Evolutionary conservation across 2,797 vertebrate genomes (phyloP).

Genomic region (Acrossocheilus wenchowensis): DNA sequence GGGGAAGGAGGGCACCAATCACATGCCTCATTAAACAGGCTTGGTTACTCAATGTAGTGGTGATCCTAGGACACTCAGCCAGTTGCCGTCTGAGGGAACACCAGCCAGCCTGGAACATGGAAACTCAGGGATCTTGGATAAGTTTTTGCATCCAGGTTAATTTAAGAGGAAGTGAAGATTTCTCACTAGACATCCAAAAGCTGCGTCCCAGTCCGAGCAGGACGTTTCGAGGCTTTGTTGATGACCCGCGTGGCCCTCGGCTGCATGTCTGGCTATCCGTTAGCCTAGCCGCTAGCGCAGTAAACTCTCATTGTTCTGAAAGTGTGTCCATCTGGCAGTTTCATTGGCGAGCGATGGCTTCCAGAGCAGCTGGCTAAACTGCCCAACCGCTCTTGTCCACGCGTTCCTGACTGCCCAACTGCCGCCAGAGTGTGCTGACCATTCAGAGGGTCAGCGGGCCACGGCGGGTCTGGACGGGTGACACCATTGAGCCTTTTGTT

Average conservation of each 20-base stretch:
- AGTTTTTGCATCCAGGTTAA: neutral
- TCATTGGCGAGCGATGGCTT: constrained; percentile 66
- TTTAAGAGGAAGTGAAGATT: neutral
- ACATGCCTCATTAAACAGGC: constrained; percentile 85
- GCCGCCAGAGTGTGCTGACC: constrained; percentile 69
- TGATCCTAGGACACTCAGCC: constrained; percentile 75
- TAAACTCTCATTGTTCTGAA: constrained; percentile 79
- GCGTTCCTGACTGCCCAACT: constrained; percentile 73
- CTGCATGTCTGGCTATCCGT: constrained; percentile 64
- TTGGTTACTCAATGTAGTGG: constrained; percentile 78
- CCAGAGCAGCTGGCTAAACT: constrained; percentile 83
- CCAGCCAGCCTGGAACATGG: neutral
- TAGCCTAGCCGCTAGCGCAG: constrained; percentile 55
- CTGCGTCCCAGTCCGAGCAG: neutral
- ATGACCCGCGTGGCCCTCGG: constrained; percentile 41
- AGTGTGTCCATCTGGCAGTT: constrained; percentile 82
- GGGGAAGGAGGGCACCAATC: constrained; percentile 82
- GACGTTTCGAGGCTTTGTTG: neutral
- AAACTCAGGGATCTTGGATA: neutral
- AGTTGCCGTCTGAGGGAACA: constrained; percentile 64
- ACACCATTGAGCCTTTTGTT: constrained; percentile 74
- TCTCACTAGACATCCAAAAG: neutral
- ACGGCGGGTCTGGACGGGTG: constrained; percentile 59
- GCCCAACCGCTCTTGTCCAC: constrained; percentile 77
- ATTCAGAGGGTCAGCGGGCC: constrained; percentile 73